Percentiles rank a stretch among this genome's conserved stretches.
Conservation (phyloP, 2,888 invertebrate species). For the Ischnus inquisitorius region DNA sequence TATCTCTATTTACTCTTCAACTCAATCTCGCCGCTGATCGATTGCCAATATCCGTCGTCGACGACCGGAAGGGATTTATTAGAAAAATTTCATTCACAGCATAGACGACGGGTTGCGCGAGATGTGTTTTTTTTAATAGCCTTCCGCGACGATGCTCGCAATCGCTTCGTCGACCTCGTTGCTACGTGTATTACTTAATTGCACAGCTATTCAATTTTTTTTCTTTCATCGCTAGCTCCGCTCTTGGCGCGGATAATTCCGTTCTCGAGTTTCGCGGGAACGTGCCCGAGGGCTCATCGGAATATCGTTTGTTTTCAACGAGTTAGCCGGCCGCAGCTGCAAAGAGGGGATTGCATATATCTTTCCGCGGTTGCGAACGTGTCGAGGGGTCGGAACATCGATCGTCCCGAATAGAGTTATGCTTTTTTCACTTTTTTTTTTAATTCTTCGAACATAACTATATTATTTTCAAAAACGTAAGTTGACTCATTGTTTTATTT, state of each 20-base stretch:
- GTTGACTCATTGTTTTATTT: not conserved
- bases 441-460: not conserved
- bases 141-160: slow-evolving; percentile 17
- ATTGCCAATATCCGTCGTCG: slow-evolving; percentile 20
- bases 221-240: not conserved
- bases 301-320: slow-evolving; percentile 24
- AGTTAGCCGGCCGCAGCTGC: not conserved
- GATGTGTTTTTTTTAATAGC: not conserved
- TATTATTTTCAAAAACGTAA: not conserved
- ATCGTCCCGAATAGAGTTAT: not conserved
- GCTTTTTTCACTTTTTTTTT: not conserved
- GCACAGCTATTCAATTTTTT: not conserved
- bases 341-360: not conserved
- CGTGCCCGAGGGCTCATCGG: slow-evolving; percentile 45
- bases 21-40: slow-evolving; percentile 10
- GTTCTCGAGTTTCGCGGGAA: slow-evolving; percentile 23
- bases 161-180: not conserved
- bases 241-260: not conserved
- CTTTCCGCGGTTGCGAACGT: slow-evolving; percentile 1
- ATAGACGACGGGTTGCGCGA: not conserved
- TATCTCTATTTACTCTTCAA: slow-evolving; percentile 6
- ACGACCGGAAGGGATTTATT: slow-evolving; percentile 17
- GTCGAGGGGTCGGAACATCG: slow-evolving; percentile 1
- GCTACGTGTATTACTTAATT: not conserved
- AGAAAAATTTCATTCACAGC: not conserved